Evolutionary conservation across 2,888 invertebrate genomes (phyloP).

Genomic region (Scaptomyza polygonia): DNA sequence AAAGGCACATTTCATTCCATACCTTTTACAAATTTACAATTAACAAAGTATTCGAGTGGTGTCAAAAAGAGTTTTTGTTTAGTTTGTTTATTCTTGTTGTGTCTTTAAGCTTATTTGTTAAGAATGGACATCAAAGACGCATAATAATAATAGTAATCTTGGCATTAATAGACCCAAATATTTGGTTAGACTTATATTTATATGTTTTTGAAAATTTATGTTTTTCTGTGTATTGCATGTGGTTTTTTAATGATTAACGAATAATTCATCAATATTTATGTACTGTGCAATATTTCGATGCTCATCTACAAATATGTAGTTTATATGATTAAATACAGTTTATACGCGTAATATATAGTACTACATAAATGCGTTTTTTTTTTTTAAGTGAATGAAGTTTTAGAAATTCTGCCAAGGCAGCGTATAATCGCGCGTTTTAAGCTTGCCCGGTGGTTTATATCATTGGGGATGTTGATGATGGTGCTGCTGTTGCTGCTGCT

Average conservation of each 20-base stretch:
- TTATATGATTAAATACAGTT: constrained; percentile 34
- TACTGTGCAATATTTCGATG: constrained; percentile 53
- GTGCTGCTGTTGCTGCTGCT: constrained; percentile 74
- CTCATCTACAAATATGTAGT: constrained; percentile 48
- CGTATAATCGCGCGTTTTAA: constrained; percentile 74
- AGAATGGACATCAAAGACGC: not conserved
- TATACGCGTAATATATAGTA: constrained; percentile 38
- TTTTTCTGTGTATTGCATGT: constrained; percentile 20
- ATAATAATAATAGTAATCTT: not conserved
- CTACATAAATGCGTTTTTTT: constrained; percentile 26
- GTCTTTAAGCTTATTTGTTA: not conserved
- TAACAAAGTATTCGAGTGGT: constrained; percentile 30
- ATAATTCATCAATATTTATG: constrained; percentile 26
- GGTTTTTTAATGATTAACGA: constrained; percentile 15
- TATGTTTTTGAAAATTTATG: constrained; percentile 30
- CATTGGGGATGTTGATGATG: constrained; percentile 74
- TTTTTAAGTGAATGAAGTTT: constrained; percentile 20
- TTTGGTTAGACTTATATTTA: constrained; percentile 20
- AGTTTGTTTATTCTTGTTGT: constrained; percentile 7
- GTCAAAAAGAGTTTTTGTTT: constrained; percentile 8
- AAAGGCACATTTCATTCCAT: constrained; percentile 14
- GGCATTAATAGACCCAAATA: constrained; percentile 10
- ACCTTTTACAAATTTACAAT: constrained; percentile 7
- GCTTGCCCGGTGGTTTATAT: constrained; percentile 66
- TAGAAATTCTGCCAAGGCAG: constrained; percentile 79